Base-by-base conservation (phyloP, 2,888 invertebrate genomes). In the Dicycla oo region DNA sequence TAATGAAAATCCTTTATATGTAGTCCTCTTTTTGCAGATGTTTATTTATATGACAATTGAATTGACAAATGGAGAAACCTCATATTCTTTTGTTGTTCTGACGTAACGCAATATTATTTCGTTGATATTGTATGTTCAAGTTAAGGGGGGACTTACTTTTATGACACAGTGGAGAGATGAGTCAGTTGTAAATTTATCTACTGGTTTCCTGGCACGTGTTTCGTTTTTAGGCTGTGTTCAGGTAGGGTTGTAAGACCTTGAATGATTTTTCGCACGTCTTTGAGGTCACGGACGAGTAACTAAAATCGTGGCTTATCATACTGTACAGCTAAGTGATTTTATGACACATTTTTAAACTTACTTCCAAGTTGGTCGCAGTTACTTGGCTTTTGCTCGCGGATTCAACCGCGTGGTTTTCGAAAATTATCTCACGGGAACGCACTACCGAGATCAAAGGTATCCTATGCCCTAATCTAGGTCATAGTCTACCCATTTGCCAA, bases 61-160 rank as follows among this genome's bases (percentile, higher is more conserved):
- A 82, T 75, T 73, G 82, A 78, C 49, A 72, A 63, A 73, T 80
- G 58, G 47, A 58, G 54, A 66, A 80, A 77, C 85, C 73, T 73
- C 67, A 65, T 80, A 73, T 72, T 75, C 73, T 77, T 73, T 82
- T 84, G 85, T 80, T 73, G 51, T 20, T 53, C 68, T 69, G 64
- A 75, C 49, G 58, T 47, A 38, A 47, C 66, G 61, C 38, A 69
- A 75, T 73, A 75, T 72, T 54, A 78, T 73, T 68, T 56, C 20
- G 69, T 74, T 81, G 56, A 73, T 71, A 74, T 80, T 81, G 66
- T 63, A 71, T 79, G 51, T 64, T 81, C n/a, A 83, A 69, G 51
- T 78, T 70, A 78, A 53, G 65, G 18, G 30, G 34, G 49, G 43
- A 34, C 26, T 73, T 81, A 68, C 51, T 67, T 69, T 72, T 73